Evolutionary conservation across 2,888 invertebrate species (phyloP), one percentile per base, ranked within the genome.

Genomic region (Mesorhabditis belari): DNA sequence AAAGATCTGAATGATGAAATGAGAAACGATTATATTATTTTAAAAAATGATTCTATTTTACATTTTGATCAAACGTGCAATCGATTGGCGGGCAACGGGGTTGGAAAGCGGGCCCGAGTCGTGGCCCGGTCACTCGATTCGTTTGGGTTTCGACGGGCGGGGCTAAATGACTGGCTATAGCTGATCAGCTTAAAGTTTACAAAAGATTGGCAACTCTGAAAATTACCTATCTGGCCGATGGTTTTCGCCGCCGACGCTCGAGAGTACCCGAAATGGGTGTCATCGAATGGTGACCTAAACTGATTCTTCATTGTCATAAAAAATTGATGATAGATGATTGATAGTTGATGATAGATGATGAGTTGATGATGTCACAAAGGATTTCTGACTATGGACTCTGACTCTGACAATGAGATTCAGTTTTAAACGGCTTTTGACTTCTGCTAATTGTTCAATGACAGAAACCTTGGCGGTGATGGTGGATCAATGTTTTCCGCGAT

Each of bases 31-130:
- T 57, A 23, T 51, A 21, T 21, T 5, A 17, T 50, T 23, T 51
- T 6, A 9, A 9, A 51, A 9, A 12, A n/a, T 44, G 6, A 5
- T 21, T 35, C 29, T n/a, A 5, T 29, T 53, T n/a, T 19, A 65
- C 67, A 12, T 55, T 53, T 28, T 65, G 63, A 57, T 71, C 70
- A 57, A 73, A 73, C 26, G 55, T 62, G 58, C 73, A 73, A 58
- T 73, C 73, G 9, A 70, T 58, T 5, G 51, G 29, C 5, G 73
- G 64, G 57, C 74, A 74, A 19, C 67, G 51, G 3, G 70, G 63
- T 4, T 61, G 61, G 55, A 69, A 74, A 49, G 64, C 62, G 17
- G 73, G 61, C 5, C 70, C 74, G 1, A 54, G 59, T 44, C 73
- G 59, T n/a, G 71, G 67, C 2, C 64, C 62, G 17, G 61, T 50